phyloP scores from a whole-genome alignment of 2,888 invertebrate species.

The Loripinus fragilis region DNA sequence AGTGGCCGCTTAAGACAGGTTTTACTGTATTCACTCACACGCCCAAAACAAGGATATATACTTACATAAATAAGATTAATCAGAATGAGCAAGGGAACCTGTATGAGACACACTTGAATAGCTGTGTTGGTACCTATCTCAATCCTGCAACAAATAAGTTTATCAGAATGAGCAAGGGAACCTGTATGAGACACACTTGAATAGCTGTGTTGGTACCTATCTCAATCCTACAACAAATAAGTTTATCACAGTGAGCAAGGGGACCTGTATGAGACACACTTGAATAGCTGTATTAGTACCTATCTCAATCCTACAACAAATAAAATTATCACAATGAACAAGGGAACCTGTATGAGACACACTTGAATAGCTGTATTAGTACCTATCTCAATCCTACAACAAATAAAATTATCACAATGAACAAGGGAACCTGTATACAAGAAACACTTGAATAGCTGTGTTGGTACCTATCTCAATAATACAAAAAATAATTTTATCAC shows the following conservation, averaged over 20 bases:
- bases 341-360: conserved; percentile 79
- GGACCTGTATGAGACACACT: conserved; percentile 81
- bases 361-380: conserved; percentile 80
- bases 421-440: no score
- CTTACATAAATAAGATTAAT: conserved; percentile 77
- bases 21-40: no score
- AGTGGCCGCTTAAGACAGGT: no score
- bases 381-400: conserved; percentile 80
- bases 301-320: conserved; percentile 78
- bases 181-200: conserved; percentile 81
- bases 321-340: conserved; percentile 72
- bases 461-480: no score
- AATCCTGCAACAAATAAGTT: conserved; percentile 75
- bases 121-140: conserved; percentile 80
- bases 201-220: conserved; percentile 80
- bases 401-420: no score
- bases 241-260: conserved; percentile 72
- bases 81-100: conserved; percentile 77
- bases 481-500: no score
- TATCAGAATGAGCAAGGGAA: conserved; percentile 75
- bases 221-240: conserved; percentile 77
- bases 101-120: conserved; percentile 81
- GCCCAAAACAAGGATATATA: no score
- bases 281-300: conserved; percentile 80
- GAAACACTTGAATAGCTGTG: no score